These are phyloP conservation scores for Tanypteryx hageni DNA, from an alignment of 2,888 invertebrate species.

Conservation along the genomic window DNA sequence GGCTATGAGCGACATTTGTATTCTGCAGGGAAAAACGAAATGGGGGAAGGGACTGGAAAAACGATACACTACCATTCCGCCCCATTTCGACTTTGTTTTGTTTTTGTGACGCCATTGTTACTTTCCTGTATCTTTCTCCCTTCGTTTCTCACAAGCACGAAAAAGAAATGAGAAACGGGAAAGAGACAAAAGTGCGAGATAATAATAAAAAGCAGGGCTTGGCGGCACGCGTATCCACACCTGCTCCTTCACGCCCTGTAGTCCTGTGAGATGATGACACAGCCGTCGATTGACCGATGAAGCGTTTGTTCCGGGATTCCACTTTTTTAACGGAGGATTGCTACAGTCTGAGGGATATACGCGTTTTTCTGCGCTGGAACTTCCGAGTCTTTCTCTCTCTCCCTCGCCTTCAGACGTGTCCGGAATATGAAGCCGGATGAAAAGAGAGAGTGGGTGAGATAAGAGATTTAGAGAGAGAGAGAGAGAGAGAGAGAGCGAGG, in stretches of 20 bases:
- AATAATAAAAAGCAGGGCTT: neutral
- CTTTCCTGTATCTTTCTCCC: neutral
- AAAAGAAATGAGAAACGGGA: neutral
- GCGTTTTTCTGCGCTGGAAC: neutral
- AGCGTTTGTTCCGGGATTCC: neutral
- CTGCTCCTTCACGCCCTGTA: constrained; percentile 39
- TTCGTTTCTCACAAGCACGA: neutral
- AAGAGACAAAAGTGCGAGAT: neutral
- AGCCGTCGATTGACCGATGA: constrained; percentile 3
- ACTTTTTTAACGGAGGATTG: neutral
- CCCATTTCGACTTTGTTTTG: neutral
- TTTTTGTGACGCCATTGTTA: neutral
- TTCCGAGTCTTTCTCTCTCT: neutral
- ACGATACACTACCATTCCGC: neutral
- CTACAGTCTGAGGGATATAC: neutral
- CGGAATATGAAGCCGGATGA: neutral
- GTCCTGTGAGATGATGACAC: neutral
- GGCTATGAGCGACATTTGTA: neutral
- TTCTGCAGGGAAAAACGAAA: neutral
- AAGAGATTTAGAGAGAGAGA: neutral
- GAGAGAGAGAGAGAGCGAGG: neutral
- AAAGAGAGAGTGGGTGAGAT: neutral
- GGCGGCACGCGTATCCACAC: constrained; percentile 18
- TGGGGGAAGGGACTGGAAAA: neutral
- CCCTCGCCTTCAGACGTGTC: neutral